phyloP scores from a whole-genome alignment of 2,888 invertebrate species.

The Pterobdella sp. region DNA sequence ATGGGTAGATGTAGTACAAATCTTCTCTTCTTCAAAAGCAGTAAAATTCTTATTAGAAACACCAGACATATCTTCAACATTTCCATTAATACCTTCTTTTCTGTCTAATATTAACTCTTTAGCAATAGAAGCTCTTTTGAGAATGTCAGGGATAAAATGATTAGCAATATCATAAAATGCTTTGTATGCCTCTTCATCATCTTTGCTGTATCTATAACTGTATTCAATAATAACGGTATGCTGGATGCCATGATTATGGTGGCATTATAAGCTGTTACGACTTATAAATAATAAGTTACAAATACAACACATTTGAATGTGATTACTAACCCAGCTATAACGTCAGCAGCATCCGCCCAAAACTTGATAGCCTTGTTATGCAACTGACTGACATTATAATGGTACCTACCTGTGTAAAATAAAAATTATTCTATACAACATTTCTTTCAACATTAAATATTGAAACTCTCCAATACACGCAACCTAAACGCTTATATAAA shows the following conservation, averaged over 20 bases:
- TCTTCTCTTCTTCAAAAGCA: neutral
- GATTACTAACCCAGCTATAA: neutral
- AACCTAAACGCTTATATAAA: too few relatives aligned
- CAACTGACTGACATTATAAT: neutral
- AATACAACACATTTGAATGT: neutral
- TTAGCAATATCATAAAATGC: constrained; percentile 21
- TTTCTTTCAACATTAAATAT: neutral
- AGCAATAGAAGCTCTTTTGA: neutral
- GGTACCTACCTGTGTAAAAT: neutral
- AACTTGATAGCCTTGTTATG: neutral
- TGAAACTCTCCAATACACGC: too few relatives aligned
- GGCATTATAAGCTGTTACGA: neutral
- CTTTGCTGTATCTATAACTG: constrained; percentile 18
- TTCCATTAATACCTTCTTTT: neutral
- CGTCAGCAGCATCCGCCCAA: constrained; percentile 1
- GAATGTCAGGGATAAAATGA: constrained; percentile 9
- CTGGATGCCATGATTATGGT: neutral
- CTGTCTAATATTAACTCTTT: neutral
- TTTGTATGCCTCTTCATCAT: constrained; percentile 26
- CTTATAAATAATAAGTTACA: neutral
- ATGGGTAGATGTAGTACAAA: neutral
- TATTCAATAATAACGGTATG: neutral
- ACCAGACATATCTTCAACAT: neutral
- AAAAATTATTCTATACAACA: neutral
- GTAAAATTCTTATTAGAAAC: constrained; percentile 3